Base-by-base conservation (phyloP, 2,113 vertebrate species). In the Bucco capensis region DNA sequence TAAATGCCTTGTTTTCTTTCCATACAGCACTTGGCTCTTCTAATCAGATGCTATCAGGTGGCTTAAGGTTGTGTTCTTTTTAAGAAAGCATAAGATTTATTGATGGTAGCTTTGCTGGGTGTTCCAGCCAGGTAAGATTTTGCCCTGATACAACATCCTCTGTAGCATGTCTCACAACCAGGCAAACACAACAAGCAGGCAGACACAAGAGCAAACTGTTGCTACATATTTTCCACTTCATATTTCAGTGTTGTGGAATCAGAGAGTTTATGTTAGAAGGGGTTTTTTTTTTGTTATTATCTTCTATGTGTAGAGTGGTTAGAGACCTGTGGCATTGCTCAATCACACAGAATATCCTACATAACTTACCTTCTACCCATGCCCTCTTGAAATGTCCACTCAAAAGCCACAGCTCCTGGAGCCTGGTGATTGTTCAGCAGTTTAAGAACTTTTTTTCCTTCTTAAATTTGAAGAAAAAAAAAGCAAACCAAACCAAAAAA, bases 81-180 rank as follows among this genome's bases (percentile, higher is more conserved):
- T n/a, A n/a, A n/a, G n/a, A 9, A 56, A 60, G 25, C 31, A 14
- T n/a, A 64, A 92, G 73, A 70, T 77, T 93, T 91, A 94, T 93
- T 93, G 57, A 94, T 50, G 28, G 24, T 28, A 37, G 1, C 83
- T 87, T 81, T 46, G 79, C 76, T 86, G 47, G 0, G 0, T 86
- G 28, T 69, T 58, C 56, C 47, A 57, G 25, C 57, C 8, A 70
- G 61, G 58, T 27, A 62, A 64, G 83, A 19, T 47, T 86, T 82
- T 77, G 92, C 94, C 94, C 40, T 25, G 37, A 27, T 38, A 64
- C 38, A 61, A 83, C 19, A 51, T 65, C 57, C 65, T 46, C 47
- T 4, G 3, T 27, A 49, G 69, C 6, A 31, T 23, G 53, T 58
- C 84, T 84, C 10, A 4, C 58, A 71, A 25, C 37, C 62, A 83